These are phyloP conservation scores for Dasypogon diadema DNA, from an alignment of 2,888 invertebrate genomes.

Conservation along the genomic window DNA sequence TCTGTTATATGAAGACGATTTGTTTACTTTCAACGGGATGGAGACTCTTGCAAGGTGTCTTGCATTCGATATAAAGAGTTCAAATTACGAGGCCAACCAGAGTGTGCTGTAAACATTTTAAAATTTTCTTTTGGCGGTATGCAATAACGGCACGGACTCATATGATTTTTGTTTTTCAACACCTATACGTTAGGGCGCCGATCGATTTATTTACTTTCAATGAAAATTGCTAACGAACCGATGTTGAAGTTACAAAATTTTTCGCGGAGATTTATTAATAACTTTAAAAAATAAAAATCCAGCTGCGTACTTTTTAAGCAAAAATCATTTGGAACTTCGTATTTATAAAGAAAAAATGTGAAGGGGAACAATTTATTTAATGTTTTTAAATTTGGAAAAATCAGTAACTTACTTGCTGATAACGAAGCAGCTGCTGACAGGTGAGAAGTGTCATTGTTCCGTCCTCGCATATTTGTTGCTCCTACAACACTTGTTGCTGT, in stretches of 20 bases:
- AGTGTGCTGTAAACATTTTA: conserved; percentile 14
- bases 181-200: not conserved
- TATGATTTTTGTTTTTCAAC: not conserved
- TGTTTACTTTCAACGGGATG: conserved; percentile 36
- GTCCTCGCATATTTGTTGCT: conserved; percentile 58
- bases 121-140: not conserved
- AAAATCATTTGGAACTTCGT: conserved; percentile 14
- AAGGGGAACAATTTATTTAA: not conserved
- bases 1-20: conserved; percentile 27
- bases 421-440: conserved; percentile 78
- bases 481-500: conserved; percentile 53
- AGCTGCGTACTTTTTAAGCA: not conserved
- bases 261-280: too few species aligned
- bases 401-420: conserved; percentile 76
- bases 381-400: not conserved
- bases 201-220: not conserved
- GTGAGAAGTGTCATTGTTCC: conserved; percentile 65
- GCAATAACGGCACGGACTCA: not conserved
- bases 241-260: too few species aligned
- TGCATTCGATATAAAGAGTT: conserved; percentile 27
- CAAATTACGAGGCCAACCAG: conserved; percentile 39
- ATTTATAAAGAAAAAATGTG: not conserved
- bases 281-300: too few species aligned
- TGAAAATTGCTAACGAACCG: too few species aligned
- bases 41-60: conserved; percentile 33